phyloP scores from a whole-genome alignment of 2,888 invertebrate species.

The Lymantria dispar region DNA sequence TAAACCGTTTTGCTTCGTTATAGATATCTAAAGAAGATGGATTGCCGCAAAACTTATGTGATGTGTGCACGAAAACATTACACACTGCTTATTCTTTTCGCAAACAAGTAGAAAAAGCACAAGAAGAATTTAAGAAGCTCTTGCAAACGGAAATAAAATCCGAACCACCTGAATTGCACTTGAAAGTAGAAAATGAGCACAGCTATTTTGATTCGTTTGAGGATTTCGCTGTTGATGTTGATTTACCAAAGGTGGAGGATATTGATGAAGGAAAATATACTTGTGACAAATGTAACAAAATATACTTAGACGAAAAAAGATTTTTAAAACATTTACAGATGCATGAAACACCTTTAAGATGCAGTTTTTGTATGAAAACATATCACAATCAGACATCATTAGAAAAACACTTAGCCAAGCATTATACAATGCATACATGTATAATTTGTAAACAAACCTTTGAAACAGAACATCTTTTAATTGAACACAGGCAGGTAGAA shows the following conservation, averaged over 20 bases:
- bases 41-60: constrained; percentile 83
- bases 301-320: constrained; percentile 67
- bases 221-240: constrained; percentile 33
- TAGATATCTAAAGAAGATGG: constrained; percentile 77
- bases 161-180: constrained; percentile 30
- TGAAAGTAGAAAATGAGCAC: constrained; percentile 40
- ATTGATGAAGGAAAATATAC: constrained; percentile 32
- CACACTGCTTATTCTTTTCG: constrained; percentile 71
- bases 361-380: constrained; percentile 51
- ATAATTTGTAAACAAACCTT: constrained; percentile 33
- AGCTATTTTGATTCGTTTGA: constrained; percentile 26
- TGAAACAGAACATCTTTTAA: constrained; percentile 28
- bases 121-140: constrained; percentile 54
- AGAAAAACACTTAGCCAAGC: constrained; percentile 58
- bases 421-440: constrained; percentile 34
- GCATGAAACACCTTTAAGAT: constrained; percentile 49
- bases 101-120: constrained; percentile 50
- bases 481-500: constrained; percentile 29
- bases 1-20: background rate
- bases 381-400: constrained; percentile 50
- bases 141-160: constrained; percentile 40
- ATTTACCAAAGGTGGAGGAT: constrained; percentile 27
- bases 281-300: constrained; percentile 73
- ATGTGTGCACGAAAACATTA: constrained; percentile 75
- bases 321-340: constrained; percentile 69